A percentile compares a stretch with the other conserved stretches of the same genome.
These are phyloP conservation scores for Salvator merianae DNA, from an alignment of 2,113 vertebrate species.

Conservation along the genomic window DNA sequence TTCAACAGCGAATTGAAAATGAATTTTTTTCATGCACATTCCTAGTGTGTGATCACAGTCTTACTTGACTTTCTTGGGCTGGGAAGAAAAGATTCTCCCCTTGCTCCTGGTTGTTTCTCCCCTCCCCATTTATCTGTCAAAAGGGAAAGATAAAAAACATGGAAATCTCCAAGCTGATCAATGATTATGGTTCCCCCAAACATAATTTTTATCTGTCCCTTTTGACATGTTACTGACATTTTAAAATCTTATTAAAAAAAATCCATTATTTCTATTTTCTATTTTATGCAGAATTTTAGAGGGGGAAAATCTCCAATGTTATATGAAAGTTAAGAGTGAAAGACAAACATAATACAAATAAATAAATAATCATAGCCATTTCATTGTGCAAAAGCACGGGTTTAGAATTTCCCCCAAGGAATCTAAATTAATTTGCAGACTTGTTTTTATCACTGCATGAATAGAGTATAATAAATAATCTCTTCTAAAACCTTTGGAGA, in stretches of 20 bases:
- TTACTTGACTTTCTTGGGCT: no score
- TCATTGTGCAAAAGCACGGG: constrained; percentile 39
- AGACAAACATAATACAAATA: constrained; percentile 33
- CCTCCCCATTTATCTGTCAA: no score
- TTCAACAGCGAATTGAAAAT: no score
- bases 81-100: no score
- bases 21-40: no score
- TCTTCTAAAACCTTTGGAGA: constrained; percentile 56
- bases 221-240: background rate
- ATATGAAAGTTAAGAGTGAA: constrained; percentile 40
- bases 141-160: no score
- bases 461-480: constrained; percentile 59
- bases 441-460: constrained; percentile 44
- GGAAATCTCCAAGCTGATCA: no score
- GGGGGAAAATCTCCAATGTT: constrained; percentile 7
- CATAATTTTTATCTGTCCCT: background rate
- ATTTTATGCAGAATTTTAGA: constrained; percentile 29
- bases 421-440: constrained; percentile 66
- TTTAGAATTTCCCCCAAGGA: constrained; percentile 63
- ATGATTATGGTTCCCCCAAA: background rate
- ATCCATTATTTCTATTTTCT: background rate
- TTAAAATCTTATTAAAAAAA: background rate
- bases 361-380: constrained; percentile 24
- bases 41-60: no score
- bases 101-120: no score